Base-by-base conservation (phyloP, 2,888 invertebrate species). In the Sarcophaga caerulescens region DNA sequence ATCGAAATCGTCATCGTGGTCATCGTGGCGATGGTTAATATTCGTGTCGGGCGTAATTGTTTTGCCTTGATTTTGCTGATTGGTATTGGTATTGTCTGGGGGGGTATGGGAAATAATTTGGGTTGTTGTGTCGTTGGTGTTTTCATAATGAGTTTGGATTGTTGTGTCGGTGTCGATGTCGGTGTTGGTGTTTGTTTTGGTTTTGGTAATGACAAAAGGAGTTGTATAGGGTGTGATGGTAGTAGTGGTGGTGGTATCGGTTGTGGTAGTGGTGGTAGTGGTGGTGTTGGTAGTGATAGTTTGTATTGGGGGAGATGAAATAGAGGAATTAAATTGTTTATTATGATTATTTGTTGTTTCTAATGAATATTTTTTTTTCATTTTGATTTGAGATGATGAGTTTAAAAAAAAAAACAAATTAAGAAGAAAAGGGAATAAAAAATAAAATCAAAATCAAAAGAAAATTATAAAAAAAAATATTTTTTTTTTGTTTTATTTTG, bases 1-100 rank as follows among this genome's bases (percentile, higher is more conserved):
- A 47, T 89, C 89, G 81, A 89, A 89, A 87, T 89, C 89, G 85
- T 89, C 87, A 71, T 88, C 88, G 75, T 89, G 85, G 23, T 82
- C 75, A 79, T 87, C 76, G 23, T 75, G 4, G 23, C 57, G 59
- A 23, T 52, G 81, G 25, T 17, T 60, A 60, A 17, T 60, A n/a
- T n/a, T 60, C 5, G 52, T 4, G 4, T 3, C 10, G 17, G 71
- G 45, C 68, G 81, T 65, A 17, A 66, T 57, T 80, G 69, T 57
- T 85, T 85, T 81, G 66, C 71, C 83, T 17, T 74, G 86, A 74
- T 85, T 79, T 68, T 76, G 79, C 45, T 83, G 77, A 65, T 88
- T 85, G 74, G 81, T 47, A 81, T 79, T 75, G 80, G 69, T 77
- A 73, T 80, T 80, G 86, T 86, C 84, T 86, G 84, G 81, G 84